phyloP scores from a whole-genome alignment of 2,797 vertebrate species.

The Arrhamphus sclerolepis region DNA sequence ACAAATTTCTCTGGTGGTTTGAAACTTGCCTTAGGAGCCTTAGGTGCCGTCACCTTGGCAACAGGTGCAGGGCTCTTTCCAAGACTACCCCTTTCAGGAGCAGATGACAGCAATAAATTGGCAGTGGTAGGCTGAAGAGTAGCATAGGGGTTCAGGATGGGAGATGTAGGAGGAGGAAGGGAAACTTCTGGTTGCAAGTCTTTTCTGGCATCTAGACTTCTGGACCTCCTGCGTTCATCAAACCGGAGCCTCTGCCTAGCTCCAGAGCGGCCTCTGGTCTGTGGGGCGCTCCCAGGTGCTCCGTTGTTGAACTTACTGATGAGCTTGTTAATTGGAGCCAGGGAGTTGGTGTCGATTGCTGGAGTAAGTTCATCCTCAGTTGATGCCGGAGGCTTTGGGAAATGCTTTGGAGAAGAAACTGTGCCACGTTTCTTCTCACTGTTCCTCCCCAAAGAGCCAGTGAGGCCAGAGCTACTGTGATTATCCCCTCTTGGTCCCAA shows the following conservation, averaged over 20 bases:
- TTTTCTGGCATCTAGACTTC: slow-evolving; percentile 83
- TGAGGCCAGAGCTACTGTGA: slow-evolving; percentile 17
- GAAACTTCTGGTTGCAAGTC: slow-evolving; percentile 36
- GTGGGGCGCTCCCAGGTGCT: slow-evolving; percentile 46
- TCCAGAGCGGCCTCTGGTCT: slow-evolving; percentile 77
- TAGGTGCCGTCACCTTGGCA: slow-evolving; percentile 60
- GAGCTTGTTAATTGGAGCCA: slow-evolving; percentile 90
- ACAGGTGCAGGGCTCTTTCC: slow-evolving; percentile 59
- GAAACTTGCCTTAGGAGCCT: slow-evolving; percentile 59
- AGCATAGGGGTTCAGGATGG: slow-evolving; percentile 69
- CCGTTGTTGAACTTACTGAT: slow-evolving; percentile 89
- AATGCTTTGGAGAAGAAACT: slow-evolving; percentile 11
- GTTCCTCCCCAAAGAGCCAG: slow-evolving; percentile 49
- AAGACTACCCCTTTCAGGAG: slow-evolving; percentile 47
- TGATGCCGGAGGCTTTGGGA: slow-evolving; percentile 40
- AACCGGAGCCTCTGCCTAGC: slow-evolving; percentile 70
- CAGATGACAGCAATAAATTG: slow-evolving; percentile 22
- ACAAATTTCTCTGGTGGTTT: slow-evolving; percentile 66
- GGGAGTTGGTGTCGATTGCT: slow-evolving; percentile 87
- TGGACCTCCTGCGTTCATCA: slow-evolving; percentile 83
- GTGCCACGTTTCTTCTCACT: slow-evolving; percentile 7
- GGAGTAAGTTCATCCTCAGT: slow-evolving; percentile 41
- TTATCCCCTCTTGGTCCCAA: slow-evolving; percentile 32
- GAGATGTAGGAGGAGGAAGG: slow-evolving; percentile 38
- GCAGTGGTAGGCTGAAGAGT: slow-evolving; percentile 44